Evolutionary conservation across 1,140 invertebrate genomes (phyloP), one percentile per base, ranked within the genome.

Genomic region (Bathynomus jamesi): DNA sequence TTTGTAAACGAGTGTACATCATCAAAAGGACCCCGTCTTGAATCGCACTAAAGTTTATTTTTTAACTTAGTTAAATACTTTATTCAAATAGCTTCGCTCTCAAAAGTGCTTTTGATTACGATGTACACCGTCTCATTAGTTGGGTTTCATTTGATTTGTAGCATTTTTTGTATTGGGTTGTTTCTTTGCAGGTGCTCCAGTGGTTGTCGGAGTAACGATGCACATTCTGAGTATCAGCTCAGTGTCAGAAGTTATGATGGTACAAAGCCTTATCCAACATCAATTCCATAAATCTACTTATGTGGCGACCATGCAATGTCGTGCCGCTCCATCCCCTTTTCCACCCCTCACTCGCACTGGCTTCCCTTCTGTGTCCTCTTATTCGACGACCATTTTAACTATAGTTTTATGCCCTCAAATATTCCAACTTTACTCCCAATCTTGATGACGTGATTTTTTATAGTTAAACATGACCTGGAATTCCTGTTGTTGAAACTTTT

Each of bases 161-260:
- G 40, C 40, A 53, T 53, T 53, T 53, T 53, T 53, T 53, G 64
- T 67, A 66, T 74, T 78, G 69, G 72, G 66, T 74, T 76, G 72
- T 77, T 74, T 78, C 86, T 87, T 93, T 93, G 79, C 90, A 95
- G 93, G 92, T 90, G 89, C 90, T 83, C 92, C 94, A 81, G 93
- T 95, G 85, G 91, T 94, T 85, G 93, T 96, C 82, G 93, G 93
- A 83, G 93, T 97, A 86, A 96, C 95, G 85, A 95, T 96, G 91
- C 94, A 94, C 87, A 92, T 97, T 85, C 91, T 95, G 85, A 95
- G 92, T 89, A 96, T 98, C 87, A 94, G 92, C 88, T 96, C 94
- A 84, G 92, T 98, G 84, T 96, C 94, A 84, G 95, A 97, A 90
- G 94, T 97, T 83, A 88, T 94, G 86, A 97, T 97, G 94, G 94